Evolutionary conservation across 2,888 invertebrate species (phyloP), one percentile per base, ranked within the genome.

Genomic region (Xylocampa areola): DNA sequence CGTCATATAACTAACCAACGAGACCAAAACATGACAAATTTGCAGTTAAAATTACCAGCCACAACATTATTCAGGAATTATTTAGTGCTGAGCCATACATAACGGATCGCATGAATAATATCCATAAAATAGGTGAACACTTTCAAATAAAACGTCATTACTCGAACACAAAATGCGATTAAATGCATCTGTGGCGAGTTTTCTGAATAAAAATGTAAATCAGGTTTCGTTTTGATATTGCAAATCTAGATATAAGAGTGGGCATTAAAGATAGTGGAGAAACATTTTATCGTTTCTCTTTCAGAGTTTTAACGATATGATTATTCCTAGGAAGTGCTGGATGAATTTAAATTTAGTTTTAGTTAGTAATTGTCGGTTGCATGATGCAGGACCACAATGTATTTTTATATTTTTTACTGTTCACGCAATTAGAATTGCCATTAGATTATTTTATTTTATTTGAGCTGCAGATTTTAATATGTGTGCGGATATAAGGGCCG

Each of bases 131-230:
- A 1, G 17, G 11, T 30, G 8, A 32, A 17, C 6, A 25, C 7
- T 45, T 27, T 37, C 5, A 29, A 45, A 67, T 51, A 51, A 47
- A 55, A 55, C 37, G 8, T 41, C 29, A 23, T 32, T 35, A 13
- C 16, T 30, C 16, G 40, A 37, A 64, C 50, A 33, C 32, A 50
- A 64, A 47, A 44, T 50, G 32, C 33, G 39, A 47, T 54, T 43
- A 33, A 23, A 21, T 39, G 47, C 70, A 64, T 58, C 58, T 51
- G 49, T 32, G 45, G 19, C 41, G 7, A 21, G 4, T 25, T n/a
- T n/a, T 49, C 30, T 49, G 33, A 68, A 61, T 67, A 44, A 47
- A 66, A 68, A 68, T 50, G 33, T 19, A 48, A 62, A 68, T 62
- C 21, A n/a, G 0, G 13, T 45, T 37, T 33, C 8, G 17, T 66